Evolutionary conservation across 2,888 invertebrate genomes (phyloP).

Genomic region (Mylabris sibirica): DNA sequence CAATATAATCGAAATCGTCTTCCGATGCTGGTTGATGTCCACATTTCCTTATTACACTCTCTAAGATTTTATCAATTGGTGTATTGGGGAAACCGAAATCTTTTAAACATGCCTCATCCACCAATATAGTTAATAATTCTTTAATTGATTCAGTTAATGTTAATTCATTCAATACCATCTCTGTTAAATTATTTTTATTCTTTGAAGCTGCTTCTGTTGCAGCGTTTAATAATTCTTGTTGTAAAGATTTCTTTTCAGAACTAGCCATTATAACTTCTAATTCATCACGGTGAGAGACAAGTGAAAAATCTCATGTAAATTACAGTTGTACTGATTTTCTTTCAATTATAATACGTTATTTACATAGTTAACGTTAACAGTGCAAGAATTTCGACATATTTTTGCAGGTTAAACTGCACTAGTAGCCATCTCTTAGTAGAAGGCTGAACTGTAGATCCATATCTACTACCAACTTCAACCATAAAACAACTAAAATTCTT

Average conservation of each 20-base stretch:
- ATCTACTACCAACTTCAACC: too few relatives aligned
- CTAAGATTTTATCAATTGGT: slow-evolving; percentile 75
- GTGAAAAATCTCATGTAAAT: too few relatives aligned
- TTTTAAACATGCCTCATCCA: slow-evolving; percentile 75
- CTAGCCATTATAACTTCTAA: slow-evolving; percentile 70
- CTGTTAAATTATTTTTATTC: slow-evolving; percentile 43
- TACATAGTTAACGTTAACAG: too few relatives aligned
- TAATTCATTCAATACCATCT: slow-evolving; percentile 66
- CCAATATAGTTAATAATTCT: slow-evolving; percentile 76
- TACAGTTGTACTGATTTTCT: too few relatives aligned
- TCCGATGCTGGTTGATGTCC: slow-evolving; percentile 75
- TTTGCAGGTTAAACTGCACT: too few relatives aligned
- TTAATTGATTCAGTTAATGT: slow-evolving; percentile 74
- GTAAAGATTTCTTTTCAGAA: slow-evolving; percentile 68
- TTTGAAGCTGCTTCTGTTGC: slow-evolving; percentile 59
- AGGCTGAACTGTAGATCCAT: too few relatives aligned
- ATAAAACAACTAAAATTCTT: too few relatives aligned
- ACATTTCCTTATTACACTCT: slow-evolving; percentile 80
- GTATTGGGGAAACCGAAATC: slow-evolving; percentile 79
- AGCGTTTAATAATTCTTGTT: slow-evolving; percentile 61
- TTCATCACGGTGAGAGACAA: slow-evolving; percentile 72
- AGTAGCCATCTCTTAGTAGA: too few relatives aligned
- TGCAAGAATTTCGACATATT: too few relatives aligned
- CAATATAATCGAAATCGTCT: slow-evolving; percentile 68
- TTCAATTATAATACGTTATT: too few relatives aligned